Evolutionary conservation across 2,113 vertebrate genomes (phyloP), one percentile per base, ranked within the genome.

Genomic region (Fregata magnificens): DNA sequence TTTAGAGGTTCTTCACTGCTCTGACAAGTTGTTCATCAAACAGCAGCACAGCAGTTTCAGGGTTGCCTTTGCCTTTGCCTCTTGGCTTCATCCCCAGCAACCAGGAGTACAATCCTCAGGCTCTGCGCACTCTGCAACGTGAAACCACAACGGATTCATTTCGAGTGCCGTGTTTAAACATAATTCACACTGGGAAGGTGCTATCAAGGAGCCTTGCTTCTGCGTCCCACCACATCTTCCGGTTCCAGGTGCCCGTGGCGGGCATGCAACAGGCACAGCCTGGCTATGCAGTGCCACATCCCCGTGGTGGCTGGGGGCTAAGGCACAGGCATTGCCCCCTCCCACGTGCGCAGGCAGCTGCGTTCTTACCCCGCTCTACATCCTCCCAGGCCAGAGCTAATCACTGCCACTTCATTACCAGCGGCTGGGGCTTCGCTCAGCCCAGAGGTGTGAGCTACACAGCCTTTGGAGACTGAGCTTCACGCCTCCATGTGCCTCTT

Each of bases 281-380:
- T 1, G 0, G 63, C 44, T 26, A 18, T 13, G 7, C 65, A 50
- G 6, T 4, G 3, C 14, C 29, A 69, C 3, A 2, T 50, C 34
- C 28, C 24, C 0, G 0, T 20, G 25, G 55, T 28, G 32, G 6
- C 40, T 21, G 38, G 15, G 25, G 36, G 10, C 34, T 66, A 13
- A 25, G 61, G 20, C 36, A n/a, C 50, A 47, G 53, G 14, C 44
- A 45, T 6, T 58, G 12, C 7, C 8, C 40, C 31, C 8, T 95
- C 58, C 73, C 7, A 26, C 0, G 0, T 3, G 4, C 52, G 31
- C 65, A 50, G 61, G 66, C 74, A 65, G 20, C 72, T 61, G 36
- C 28, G 9, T 63, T 66, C 61, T 61, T 16, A 10, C 45, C n/a
- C 45, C 1, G 1, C 45, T 83, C 22, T 52, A 9, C 59, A 20